Evolutionary conservation across 2,888 invertebrate genomes (phyloP).

Genomic region (Euplexia lucipara): DNA sequence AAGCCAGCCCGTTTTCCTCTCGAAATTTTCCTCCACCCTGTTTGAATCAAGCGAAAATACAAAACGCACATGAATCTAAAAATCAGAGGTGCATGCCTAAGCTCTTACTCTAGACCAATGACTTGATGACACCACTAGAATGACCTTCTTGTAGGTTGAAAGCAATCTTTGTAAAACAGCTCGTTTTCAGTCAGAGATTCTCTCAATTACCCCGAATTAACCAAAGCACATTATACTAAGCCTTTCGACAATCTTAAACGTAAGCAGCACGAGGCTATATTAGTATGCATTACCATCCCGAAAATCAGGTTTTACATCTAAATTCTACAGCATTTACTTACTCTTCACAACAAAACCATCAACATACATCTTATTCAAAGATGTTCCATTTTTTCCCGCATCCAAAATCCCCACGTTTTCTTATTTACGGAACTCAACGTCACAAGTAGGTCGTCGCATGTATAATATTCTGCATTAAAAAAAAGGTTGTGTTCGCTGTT

Average conservation of each 20-base stretch:
- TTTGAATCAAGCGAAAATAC: too few species aligned
- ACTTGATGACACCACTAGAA: not conserved
- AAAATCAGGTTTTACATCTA: not conserved
- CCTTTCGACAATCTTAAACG: not conserved
- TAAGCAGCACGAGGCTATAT: not conserved
- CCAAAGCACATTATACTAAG: too few species aligned
- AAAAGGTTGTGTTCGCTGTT: constrained; percentile 45
- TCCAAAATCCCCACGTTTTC: constrained; percentile 14
- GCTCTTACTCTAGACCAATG: too few species aligned
- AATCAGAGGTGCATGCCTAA: too few species aligned
- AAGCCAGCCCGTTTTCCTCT: too few species aligned
- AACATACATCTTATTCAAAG: constrained; percentile 9
- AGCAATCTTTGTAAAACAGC: not conserved
- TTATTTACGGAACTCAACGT: constrained; percentile 36
- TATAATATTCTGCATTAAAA: constrained; percentile 45
- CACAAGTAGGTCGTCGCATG: constrained; percentile 32
- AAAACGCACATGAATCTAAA: too few species aligned
- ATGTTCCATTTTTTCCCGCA: not conserved
- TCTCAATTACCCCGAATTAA: not conserved
- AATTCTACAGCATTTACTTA: constrained; percentile 6
- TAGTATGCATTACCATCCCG: not conserved
- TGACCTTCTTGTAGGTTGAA: not conserved
- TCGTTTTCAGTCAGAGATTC: not conserved
- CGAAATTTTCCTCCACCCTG: too few species aligned
- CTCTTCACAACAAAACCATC: constrained; percentile 11